Percentiles rank a stretch among this genome's conserved stretches.
Conservation (phyloP, 2,113 vertebrate species). For the Dipodomys merriami region DNA sequence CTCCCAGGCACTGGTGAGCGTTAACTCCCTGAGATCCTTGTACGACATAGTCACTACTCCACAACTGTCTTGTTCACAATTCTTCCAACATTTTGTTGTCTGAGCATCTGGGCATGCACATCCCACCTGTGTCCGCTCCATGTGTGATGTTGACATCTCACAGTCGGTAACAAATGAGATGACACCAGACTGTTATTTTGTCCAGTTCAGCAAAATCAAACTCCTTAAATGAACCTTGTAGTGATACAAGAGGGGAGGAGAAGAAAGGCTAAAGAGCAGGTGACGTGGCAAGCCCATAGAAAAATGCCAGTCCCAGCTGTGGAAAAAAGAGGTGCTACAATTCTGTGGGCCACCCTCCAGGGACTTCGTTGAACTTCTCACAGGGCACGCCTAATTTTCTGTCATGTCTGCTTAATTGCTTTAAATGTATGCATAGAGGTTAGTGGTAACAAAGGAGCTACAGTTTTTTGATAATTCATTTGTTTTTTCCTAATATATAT, state of each 20-base stretch:
- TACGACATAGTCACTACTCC: slow-evolving; percentile 24
- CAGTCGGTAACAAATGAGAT: slow-evolving; percentile 25
- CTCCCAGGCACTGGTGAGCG: slow-evolving; percentile 67
- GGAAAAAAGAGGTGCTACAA: not conserved
- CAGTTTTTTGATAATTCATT: not conserved
- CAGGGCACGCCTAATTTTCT: not conserved
- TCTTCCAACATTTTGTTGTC: slow-evolving; percentile 43
- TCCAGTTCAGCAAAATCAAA: slow-evolving; percentile 8
- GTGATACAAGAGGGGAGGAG: not conserved
- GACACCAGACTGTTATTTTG: slow-evolving; percentile 5
- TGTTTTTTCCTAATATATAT: not conserved
- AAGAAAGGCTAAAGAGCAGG: not conserved
- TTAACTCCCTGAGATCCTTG: slow-evolving; percentile 71
- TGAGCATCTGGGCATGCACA: not conserved
- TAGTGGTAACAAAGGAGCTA: not conserved
- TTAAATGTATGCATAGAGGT: not conserved
- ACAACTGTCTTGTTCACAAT: slow-evolving; percentile 36
- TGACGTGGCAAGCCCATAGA: not conserved
- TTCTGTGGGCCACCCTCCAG: not conserved
- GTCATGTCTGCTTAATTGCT: slow-evolving; percentile 4
- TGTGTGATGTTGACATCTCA: not conserved
- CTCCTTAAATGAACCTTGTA: not conserved
- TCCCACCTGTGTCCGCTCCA: not conserved
- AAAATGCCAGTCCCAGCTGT: not conserved
- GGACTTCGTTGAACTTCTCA: not conserved